Evolutionary conservation across 2,797 vertebrate genomes (phyloP).

Genomic region (Clamator glandarius): DNA sequence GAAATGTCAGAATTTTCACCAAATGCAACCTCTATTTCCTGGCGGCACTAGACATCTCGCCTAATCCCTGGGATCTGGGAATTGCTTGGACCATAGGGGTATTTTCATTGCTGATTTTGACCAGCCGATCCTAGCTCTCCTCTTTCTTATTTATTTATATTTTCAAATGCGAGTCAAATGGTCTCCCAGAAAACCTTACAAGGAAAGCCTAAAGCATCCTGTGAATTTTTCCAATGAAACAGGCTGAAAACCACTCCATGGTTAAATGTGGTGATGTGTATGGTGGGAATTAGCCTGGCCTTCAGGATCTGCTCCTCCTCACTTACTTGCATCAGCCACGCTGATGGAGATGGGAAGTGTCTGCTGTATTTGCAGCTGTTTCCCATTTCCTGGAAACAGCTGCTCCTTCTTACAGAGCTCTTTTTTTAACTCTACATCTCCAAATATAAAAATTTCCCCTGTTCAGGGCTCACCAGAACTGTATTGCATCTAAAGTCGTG

Average conservation of each 20-base stretch:
- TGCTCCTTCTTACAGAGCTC: background rate
- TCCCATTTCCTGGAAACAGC: constrained; percentile 9
- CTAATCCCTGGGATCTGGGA: background rate
- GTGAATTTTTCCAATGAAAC: background rate
- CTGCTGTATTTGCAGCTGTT: background rate
- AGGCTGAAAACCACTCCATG: background rate
- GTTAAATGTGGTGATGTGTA: fast-evolving
- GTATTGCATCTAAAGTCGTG: background rate
- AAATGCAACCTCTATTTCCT: background rate
- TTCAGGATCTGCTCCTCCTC: background rate
- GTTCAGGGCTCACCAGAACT: background rate
- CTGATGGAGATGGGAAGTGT: background rate
- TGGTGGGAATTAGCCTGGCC: background rate
- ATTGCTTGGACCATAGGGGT: background rate
- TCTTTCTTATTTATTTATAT: background rate
- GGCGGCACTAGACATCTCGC: background rate
- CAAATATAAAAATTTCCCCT: background rate
- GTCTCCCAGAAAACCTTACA: constrained; percentile 27
- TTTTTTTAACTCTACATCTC: background rate
- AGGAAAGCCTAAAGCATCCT: background rate
- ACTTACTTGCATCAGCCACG: background rate
- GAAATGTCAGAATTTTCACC: background rate
- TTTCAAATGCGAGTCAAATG: background rate
- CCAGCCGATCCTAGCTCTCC: background rate
- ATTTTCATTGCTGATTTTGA: background rate